phyloP scores from a whole-genome alignment of 2,113 vertebrate genomes.

The Catharus fuscescens region DNA sequence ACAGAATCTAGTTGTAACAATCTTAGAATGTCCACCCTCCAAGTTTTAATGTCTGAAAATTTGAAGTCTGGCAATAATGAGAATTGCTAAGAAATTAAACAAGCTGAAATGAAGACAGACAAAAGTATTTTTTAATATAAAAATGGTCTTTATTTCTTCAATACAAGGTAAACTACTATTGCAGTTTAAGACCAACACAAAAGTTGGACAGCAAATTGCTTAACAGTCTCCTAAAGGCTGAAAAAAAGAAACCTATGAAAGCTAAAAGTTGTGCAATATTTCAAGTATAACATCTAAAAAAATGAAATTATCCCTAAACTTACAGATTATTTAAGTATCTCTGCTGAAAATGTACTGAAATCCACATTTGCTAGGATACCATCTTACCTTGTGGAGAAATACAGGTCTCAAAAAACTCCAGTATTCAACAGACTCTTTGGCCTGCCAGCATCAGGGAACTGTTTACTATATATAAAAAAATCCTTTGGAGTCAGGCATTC shows the following conservation, averaged over 20 bases:
- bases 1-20: neutral
- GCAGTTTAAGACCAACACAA: slow-evolving; percentile 82
- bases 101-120: slow-evolving; percentile 53
- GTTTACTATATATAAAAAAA: slow-evolving; percentile 46
- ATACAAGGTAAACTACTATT: slow-evolving; percentile 79
- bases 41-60: neutral
- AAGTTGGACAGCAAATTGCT: slow-evolving; percentile 79
- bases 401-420: slow-evolving; percentile 72
- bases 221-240: slow-evolving; percentile 82
- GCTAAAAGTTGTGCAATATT: slow-evolving; percentile 72
- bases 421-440: slow-evolving; percentile 74
- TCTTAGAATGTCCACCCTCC: neutral
- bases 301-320: slow-evolving; percentile 55
- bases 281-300: slow-evolving; percentile 72
- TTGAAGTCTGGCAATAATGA: neutral
- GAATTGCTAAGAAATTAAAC: neutral
- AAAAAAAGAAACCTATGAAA: slow-evolving; percentile 71
- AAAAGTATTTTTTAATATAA: slow-evolving; percentile 42
- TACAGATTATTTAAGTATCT: slow-evolving; percentile 57
- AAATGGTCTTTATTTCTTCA: slow-evolving; percentile 80
- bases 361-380: slow-evolving; percentile 53
- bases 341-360: slow-evolving; percentile 57
- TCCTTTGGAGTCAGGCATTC: slow-evolving; percentile 55
- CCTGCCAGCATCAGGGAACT: slow-evolving; percentile 66
- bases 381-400: slow-evolving; percentile 81